Evolutionary conservation across 2,113 vertebrate species (phyloP), one percentile per base, ranked within the genome.

Genomic region (Bolborhynchus lineola): DNA sequence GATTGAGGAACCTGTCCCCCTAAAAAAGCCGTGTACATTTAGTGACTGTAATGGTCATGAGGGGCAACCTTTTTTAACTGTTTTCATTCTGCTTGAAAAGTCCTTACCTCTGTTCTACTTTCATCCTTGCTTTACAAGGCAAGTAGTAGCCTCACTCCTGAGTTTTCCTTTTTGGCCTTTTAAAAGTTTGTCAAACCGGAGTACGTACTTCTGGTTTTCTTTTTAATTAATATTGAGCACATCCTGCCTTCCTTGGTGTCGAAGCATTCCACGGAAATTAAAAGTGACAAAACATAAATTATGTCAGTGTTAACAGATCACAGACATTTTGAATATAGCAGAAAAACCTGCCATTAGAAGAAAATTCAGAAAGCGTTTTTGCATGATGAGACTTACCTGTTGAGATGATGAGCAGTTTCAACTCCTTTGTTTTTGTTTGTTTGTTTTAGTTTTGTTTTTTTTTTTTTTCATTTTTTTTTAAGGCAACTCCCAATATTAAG

Each of bases 301-400:
- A 47, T 64, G 9, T 16, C 8, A 70, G 16, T 4, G 1, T 59
- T 67, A 59, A 53, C 3, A 62, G 10, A 41, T 71, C 41, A 63
- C 11, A 44, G 33, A 69, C 10, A 29, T 37, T 65, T 57, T 64
- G 4, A 26, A 18, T 59, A 5, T 28, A 33, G 31, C 46, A 65
- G 47, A 79, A 78, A 55, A 68, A 21, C 2, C 19, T 50, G 9
- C 11, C 16, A 16, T 67, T 82, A 55, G 31, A 80, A 69, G 31
- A 72, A 71, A 82, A 46, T 39, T 7, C 42, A 86, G 39, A 44
- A 88, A 62, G 14, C 4, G 4, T 21, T 88, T 92, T 69, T 49
- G 20, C 5, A 2, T 53, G 15, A 25, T 6, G 9, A 16, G 11
- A 53, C 12, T 92, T 85, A 11, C 0, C 0, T 59, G 4, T 47